Evolutionary conservation across 2,113 vertebrate species (phyloP).

Genomic region (Ifrita kowaldi): DNA sequence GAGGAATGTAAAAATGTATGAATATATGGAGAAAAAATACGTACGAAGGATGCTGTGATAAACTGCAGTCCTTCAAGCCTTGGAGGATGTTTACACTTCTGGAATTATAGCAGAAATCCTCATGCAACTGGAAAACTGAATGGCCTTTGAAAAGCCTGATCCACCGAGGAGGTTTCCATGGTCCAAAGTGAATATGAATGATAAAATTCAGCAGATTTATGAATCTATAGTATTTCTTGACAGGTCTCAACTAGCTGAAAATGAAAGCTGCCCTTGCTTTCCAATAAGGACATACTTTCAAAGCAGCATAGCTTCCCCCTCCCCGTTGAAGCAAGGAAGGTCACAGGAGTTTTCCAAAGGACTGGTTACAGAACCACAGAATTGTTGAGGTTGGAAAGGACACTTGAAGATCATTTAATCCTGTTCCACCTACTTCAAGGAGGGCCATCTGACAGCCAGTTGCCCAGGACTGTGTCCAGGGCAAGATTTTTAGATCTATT

Average conservation of each 20-base stretch:
- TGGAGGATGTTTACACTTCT: neutral
- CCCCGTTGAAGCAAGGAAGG: neutral
- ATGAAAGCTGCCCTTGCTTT: neutral
- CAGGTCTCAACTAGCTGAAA: neutral
- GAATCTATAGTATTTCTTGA: neutral
- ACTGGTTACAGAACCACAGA: neutral
- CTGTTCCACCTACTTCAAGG: neutral
- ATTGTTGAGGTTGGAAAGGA: neutral
- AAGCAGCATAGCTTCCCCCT: neutral
- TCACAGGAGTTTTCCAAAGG: neutral
- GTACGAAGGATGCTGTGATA: neutral
- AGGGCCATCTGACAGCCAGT: neutral
- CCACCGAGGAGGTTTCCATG: neutral
- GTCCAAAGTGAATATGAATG: neutral
- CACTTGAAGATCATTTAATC: neutral
- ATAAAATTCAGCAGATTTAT: neutral
- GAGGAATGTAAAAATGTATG: neutral
- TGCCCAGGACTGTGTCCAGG: neutral
- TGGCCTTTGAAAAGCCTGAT: neutral
- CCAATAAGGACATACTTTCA: neutral
- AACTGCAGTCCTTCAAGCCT: neutral
- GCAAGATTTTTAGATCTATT: neutral
- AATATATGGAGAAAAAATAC: neutral
- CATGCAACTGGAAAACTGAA: neutral
- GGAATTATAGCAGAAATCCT: neutral